Evolutionary conservation across 2,113 vertebrate species (phyloP).

Genomic region (Benitochromis conjunctus): DNA sequence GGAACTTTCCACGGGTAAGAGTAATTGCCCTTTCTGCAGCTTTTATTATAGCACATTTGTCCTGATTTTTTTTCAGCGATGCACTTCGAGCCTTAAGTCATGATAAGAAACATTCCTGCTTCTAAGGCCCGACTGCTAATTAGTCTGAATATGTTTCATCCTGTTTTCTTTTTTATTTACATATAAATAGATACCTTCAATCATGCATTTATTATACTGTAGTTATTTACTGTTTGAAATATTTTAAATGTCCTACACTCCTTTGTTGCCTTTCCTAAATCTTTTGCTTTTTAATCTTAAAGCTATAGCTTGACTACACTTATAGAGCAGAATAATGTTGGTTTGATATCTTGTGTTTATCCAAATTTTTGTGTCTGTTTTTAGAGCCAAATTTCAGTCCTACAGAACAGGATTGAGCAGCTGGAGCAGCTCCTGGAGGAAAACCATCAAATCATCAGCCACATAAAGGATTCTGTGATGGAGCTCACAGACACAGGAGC

Average conservation of each 20-base stretch:
- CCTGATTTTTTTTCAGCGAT: not conserved
- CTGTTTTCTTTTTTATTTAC: not conserved
- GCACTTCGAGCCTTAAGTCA: not conserved
- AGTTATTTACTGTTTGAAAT: not conserved
- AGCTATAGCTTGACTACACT: not conserved
- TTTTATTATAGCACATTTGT: not conserved
- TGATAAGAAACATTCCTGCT: not conserved
- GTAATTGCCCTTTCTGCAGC: not conserved
- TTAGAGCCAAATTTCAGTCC: conserved; percentile 96
- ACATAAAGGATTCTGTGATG: conserved; percentile 98
- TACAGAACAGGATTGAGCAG: conserved; percentile 97
- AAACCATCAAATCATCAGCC: conserved; percentile 98
- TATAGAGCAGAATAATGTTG: not conserved
- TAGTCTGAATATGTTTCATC: not conserved
- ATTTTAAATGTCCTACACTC: not conserved
- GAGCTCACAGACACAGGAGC: conserved; percentile 91
- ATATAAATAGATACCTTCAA: not conserved
- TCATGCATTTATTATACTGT: not conserved
- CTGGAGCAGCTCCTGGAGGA: conserved; percentile 97
- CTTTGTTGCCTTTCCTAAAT: not conserved
- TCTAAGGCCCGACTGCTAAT: not conserved
- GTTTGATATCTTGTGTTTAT: not conserved
- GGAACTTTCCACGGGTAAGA: conserved; percentile 94
- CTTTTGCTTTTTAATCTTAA: not conserved
- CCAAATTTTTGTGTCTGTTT: not conserved